Evolutionary conservation across 2,888 invertebrate genomes (phyloP).

Genomic region (Synergus japonicus): DNA sequence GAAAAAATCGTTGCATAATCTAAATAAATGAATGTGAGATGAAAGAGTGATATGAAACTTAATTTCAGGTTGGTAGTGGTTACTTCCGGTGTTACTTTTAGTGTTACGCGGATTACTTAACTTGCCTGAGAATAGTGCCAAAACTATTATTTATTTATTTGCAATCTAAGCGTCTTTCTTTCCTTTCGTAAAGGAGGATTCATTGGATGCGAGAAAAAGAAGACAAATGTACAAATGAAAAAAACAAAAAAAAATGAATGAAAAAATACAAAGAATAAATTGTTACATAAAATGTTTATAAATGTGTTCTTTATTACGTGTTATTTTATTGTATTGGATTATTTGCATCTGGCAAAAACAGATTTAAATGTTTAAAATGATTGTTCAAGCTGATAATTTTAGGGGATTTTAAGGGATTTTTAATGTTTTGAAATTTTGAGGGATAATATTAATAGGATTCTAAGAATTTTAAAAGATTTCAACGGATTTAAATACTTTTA

Average conservation of each 20-base stretch:
- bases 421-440: no score
- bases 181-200: slow-evolving; percentile 8
- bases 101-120: slow-evolving; percentile 63
- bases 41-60: slow-evolving; percentile 52
- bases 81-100: slow-evolving; percentile 56
- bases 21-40: slow-evolving; percentile 43
- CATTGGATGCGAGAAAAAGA: slow-evolving; percentile 33
- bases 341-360: neutral
- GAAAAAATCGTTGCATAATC: slow-evolving; percentile 47
- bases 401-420: no score
- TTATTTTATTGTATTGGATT: neutral
- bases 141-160: slow-evolving; percentile 57
- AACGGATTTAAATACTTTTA: no score
- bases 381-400: no score
- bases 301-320: slow-evolving; percentile 41
- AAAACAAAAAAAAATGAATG: slow-evolving; percentile 55
- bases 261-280: slow-evolving; percentile 70
- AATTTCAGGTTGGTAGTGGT: slow-evolving; percentile 69
- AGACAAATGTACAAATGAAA: slow-evolving; percentile 32
- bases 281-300: slow-evolving; percentile 72
- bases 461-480: no score
- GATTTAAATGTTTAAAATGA: no score
- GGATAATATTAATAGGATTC: no score
- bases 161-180: slow-evolving; percentile 46
- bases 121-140: slow-evolving; percentile 39